Percentiles rank a stretch among this genome's conserved stretches.
phyloP scores from a whole-genome alignment of 1,140 invertebrate species.

The Drosophila mauritiana region DNA sequence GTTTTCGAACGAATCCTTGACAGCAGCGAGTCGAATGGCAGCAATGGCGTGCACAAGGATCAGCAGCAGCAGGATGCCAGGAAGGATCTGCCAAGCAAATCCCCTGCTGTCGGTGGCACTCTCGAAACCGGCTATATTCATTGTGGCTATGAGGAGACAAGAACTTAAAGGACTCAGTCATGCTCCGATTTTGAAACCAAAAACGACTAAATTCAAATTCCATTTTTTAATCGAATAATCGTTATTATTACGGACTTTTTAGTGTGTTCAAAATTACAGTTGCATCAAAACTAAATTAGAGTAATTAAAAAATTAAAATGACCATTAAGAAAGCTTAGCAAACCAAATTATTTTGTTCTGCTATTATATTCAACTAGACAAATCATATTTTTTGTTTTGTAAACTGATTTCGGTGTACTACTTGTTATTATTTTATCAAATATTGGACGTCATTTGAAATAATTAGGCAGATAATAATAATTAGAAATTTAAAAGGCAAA shows the following conservation, averaged over 20 bases:
- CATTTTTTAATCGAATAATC: not conserved
- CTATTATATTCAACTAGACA: too few relatives aligned
- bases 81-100: slow-evolving; percentile 51
- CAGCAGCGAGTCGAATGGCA: slow-evolving; percentile 26
- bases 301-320: not conserved
- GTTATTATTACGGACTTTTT: not conserved
- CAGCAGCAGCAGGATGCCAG: not conserved
- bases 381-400: too few relatives aligned
- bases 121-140: slow-evolving; percentile 72
- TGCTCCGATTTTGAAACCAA: slow-evolving; percentile 2
- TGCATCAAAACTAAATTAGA: not conserved
- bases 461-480: too few relatives aligned
- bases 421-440: too few relatives aligned
- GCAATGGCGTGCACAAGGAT: slow-evolving; percentile 11
- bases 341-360: too few relatives aligned
- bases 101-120: slow-evolving; percentile 55
- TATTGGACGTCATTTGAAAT: too few relatives aligned
- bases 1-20: slow-evolving; percentile 80
- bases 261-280: not conserved
- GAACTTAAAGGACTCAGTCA: slow-evolving; percentile 24
- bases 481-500: too few relatives aligned
- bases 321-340: too few relatives aligned
- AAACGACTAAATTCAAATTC: slow-evolving; percentile 4
- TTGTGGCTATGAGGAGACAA: slow-evolving; percentile 74
- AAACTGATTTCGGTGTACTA: too few relatives aligned